phyloP scores from a whole-genome alignment of 2,797 vertebrate species.

The Bucorvus abyssinicus region DNA sequence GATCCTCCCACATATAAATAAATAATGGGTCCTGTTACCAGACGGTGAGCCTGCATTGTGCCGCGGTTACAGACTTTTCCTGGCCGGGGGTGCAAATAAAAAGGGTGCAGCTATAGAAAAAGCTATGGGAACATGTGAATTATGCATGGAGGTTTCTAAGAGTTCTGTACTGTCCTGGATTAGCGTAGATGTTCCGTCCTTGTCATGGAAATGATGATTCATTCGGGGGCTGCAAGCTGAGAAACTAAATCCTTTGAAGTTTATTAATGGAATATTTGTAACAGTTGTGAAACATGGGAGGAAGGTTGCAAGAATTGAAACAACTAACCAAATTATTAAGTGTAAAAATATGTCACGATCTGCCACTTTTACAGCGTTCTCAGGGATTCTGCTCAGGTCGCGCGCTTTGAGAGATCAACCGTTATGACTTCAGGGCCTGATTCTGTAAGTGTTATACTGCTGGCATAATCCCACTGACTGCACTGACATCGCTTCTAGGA shows the following conservation, averaged over 20 bases:
- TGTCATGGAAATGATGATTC: slow-evolving; percentile 1
- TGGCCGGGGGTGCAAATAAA: not conserved
- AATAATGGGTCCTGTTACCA: not conserved
- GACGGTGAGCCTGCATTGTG: slow-evolving; percentile 22
- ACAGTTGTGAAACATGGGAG: not conserved
- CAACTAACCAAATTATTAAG: not conserved
- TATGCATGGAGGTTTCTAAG: slow-evolving; percentile 23
- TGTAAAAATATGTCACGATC: not conserved
- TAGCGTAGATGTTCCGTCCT: not conserved
- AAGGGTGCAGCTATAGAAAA: not conserved
- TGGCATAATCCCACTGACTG: not conserved
- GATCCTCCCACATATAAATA: not conserved
- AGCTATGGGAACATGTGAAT: slow-evolving; percentile 7
- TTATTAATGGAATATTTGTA: not conserved
- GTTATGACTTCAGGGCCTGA: not conserved
- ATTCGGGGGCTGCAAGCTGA: not conserved
- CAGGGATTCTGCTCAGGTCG: not conserved
- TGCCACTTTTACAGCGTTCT: not conserved
- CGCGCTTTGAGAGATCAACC: not conserved
- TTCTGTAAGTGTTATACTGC: not conserved
- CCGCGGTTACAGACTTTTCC: not conserved
- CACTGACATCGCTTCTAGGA: not conserved
- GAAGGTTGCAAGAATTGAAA: not conserved
- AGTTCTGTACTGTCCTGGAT: not conserved
- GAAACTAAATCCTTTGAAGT: not conserved